A percentile compares a stretch with the other conserved stretches of the same genome.
These are phyloP conservation scores for Chaitophorus viminalis DNA, from an alignment of 2,888 invertebrate genomes.

Conservation along the genomic window DNA sequence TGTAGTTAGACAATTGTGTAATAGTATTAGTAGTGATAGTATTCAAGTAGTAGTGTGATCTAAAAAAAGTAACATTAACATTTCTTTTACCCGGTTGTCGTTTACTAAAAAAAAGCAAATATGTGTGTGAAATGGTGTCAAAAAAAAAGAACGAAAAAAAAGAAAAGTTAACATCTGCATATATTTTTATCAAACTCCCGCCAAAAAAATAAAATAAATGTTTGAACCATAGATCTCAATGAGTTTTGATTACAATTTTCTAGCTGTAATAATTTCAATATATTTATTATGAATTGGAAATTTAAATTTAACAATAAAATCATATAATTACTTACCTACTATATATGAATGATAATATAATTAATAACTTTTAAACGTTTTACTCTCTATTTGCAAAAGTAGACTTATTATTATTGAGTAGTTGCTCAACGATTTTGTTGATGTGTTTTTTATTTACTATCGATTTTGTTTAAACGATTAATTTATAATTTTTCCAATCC, in stretches of 20 bases:
- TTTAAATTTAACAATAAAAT: not conserved
- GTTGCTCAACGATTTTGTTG: no score
- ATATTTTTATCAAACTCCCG: not conserved
- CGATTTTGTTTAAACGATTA: no score
- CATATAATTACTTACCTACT: not conserved
- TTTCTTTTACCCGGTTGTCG: not conserved
- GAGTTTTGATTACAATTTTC: not conserved
- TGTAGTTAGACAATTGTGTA: not conserved
- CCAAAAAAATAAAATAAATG: not conserved
- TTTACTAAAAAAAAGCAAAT: not conserved
- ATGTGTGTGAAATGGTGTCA: not conserved
- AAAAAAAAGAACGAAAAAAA: not conserved
- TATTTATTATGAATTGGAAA: not conserved
- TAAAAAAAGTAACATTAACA: slow-evolving; percentile 13
- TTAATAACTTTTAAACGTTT: no score
- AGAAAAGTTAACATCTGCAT: not conserved
- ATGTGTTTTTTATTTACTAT: no score
- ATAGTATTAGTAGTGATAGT: not conserved
- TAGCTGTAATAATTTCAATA: not conserved
- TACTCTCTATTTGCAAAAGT: no score
- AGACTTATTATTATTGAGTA: no score
- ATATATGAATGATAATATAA: no score
- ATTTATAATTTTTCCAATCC: no score
- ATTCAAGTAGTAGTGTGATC: not conserved
- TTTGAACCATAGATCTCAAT: not conserved